A percentile compares a stretch with the other conserved stretches of the same genome.
Evolutionary conservation across 2,888 invertebrate genomes (phyloP).

Genomic region (Helicoverpa assulta): DNA sequence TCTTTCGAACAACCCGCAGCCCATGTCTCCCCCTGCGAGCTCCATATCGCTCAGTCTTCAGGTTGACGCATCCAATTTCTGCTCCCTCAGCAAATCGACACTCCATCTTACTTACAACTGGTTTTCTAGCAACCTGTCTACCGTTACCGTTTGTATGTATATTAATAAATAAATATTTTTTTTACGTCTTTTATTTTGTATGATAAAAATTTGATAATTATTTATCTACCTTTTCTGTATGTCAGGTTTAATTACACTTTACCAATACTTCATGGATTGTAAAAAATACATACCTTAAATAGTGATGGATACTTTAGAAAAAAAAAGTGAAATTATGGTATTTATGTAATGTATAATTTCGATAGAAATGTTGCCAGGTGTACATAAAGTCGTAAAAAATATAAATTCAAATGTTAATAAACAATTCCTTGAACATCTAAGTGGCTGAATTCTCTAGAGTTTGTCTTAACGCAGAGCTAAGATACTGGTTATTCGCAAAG

Average conservation of each 20-base stretch:
- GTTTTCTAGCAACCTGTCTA: background rate
- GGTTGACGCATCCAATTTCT: background rate
- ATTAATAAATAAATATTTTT: background rate
- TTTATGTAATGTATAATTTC: background rate
- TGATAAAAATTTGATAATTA: too few relatives aligned
- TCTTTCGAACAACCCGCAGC: too few relatives aligned
- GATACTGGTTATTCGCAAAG: slow-evolving; percentile 31
- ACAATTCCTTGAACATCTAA: slow-evolving; percentile 36
- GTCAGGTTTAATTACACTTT: too few relatives aligned
- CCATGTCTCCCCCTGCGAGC: background rate
- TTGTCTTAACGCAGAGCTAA: slow-evolving; percentile 4
- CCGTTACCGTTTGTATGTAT: too few relatives aligned
- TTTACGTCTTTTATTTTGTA: too few relatives aligned
- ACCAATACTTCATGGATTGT: too few relatives aligned
- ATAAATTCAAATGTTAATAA: slow-evolving; percentile 40
- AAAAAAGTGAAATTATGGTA: too few relatives aligned
- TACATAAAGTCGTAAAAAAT: slow-evolving; percentile 1
- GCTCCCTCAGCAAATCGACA: background rate
- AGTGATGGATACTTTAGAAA: too few relatives aligned
- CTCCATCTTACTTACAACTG: background rate
- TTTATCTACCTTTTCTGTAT: too few relatives aligned
- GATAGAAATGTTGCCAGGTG: background rate
- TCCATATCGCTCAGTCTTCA: background rate
- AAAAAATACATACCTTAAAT: too few relatives aligned
- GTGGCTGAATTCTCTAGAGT: slow-evolving; percentile 10